These are phyloP conservation scores for Metopolophium dirhodum DNA, from an alignment of 1,140 invertebrate species.

Conservation along the genomic window DNA sequence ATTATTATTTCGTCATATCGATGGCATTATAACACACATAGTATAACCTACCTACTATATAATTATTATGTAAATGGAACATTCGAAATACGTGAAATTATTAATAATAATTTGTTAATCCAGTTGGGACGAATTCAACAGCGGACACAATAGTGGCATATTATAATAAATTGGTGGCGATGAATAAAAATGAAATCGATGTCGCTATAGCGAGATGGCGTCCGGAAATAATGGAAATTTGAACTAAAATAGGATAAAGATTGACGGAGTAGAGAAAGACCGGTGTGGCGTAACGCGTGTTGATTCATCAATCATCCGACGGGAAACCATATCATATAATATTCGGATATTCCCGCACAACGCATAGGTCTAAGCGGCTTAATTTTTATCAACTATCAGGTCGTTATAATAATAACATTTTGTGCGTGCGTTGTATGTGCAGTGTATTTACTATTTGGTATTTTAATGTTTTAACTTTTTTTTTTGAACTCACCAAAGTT, in stretches of 20 bases:
- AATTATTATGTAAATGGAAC: neutral
- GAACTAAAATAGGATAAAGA: slow-evolving; percentile 17
- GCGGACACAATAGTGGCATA: neutral
- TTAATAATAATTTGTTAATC: slow-evolving; percentile 19
- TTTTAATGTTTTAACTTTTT: neutral
- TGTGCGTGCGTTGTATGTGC: too few relatives aligned
- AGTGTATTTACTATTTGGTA: neutral
- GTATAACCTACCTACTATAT: neutral
- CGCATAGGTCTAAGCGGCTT: neutral
- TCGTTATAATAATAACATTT: neutral
- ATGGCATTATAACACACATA: neutral
- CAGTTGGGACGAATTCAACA: too few relatives aligned
- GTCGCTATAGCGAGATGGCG: neutral
- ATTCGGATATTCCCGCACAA: neutral
- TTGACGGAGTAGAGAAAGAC: neutral
- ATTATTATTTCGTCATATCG: neutral
- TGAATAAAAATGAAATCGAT: slow-evolving; percentile 18
- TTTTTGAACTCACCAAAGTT: neutral
- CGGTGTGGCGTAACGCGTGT: neutral
- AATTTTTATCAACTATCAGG: slow-evolving; percentile 18
- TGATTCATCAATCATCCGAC: neutral
- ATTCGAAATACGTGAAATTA: neutral
- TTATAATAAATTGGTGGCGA: neutral
- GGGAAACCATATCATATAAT: neutral
- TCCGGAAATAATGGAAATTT: neutral